Evolutionary conservation across 2,797 vertebrate species (phyloP).

Genomic region (Pampus argenteus): DNA sequence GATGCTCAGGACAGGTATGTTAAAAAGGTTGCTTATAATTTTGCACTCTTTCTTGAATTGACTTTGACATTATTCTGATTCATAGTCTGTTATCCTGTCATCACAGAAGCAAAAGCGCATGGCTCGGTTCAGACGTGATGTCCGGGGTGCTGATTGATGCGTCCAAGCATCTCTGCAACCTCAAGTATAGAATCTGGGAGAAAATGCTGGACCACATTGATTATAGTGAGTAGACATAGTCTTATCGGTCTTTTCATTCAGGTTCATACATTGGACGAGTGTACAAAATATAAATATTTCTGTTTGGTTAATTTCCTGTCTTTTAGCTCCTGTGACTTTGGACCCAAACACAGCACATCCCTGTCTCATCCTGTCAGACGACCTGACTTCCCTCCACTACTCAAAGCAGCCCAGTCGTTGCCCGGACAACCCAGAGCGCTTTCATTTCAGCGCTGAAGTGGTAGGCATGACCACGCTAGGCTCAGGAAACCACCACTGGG

Average conservation of each 20-base stretch:
- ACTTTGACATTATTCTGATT: conserved; percentile 3
- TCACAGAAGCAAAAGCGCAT: conserved; percentile 63
- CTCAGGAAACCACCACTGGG: conserved; percentile 80
- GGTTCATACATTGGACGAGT: neutral
- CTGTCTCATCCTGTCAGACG: conserved; percentile 81
- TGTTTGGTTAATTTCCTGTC: conserved; percentile 32
- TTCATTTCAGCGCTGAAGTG: conserved; percentile 82
- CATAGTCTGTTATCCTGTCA: conserved; percentile 22
- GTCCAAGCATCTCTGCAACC: conserved; percentile 79
- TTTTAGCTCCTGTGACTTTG: conserved; percentile 81
- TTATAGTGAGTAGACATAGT: conserved; percentile 74
- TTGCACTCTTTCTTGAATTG: neutral
- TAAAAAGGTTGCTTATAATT: neutral
- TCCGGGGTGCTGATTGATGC: conserved; percentile 76
- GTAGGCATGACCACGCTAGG: conserved; percentile 72
- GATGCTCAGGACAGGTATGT: conserved; percentile 75
- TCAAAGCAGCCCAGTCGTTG: conserved; percentile 57
- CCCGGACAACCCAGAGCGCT: conserved; percentile 84
- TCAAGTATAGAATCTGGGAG: conserved; percentile 83
- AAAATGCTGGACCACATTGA: conserved; percentile 76
- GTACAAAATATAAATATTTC: neutral
- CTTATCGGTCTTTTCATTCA: neutral
- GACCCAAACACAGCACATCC: conserved; percentile 86
- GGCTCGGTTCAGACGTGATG: conserved; percentile 59
- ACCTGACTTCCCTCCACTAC: conserved; percentile 82